Evolutionary conservation across 2,888 invertebrate species (phyloP), one percentile per base, ranked within the genome.

Genomic region (Crioceris asparagi): DNA sequence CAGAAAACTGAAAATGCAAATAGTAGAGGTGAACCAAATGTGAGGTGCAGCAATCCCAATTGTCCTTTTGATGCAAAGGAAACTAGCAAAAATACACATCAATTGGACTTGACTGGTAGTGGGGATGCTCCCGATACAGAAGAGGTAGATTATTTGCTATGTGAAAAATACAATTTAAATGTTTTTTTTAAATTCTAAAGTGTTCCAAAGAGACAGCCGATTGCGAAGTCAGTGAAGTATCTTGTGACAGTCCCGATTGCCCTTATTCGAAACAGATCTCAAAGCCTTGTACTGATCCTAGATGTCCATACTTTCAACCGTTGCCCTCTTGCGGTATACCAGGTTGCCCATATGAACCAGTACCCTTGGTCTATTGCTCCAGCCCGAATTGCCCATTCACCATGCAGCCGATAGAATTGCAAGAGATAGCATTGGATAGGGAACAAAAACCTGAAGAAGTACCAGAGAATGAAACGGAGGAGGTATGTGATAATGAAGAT

Each of bases 271-370:
- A 36, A 21, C 21, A 21, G 21, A 21, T 21, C 7, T 21, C 10
- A 21, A 21, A 21, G 21, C 6, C 43, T 5, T 54, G 54, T 29
- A 39, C 40, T 12, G 52, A 53, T 39, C 52, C 53, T 1, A 37
- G 38, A 10, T 55, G 55, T 30, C 53, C 53, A 5, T 53, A 48
- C 30, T 29, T 38, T 4, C 41, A 47, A 29, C 50, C 51, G 2
- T 27, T 52, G 19, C 44, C 49, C 0, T 49, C 48, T 12, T 54
- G 54, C 34, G 52, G 49, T 17, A 39, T 51, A 12, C 52, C 48
- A 7, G 44, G 51, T 17, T 53, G 53, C 29, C 51, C 51, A 2
- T 53, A 45, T 29, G 51, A 51, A 29, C 49, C 48, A 5, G 19
- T 45, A 12, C 46, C 49, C 6, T 39, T 41, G 8, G 29, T 36